Base-by-base conservation (phyloP, 2,113 vertebrate species). In the Clarias gariepinus region DNA sequence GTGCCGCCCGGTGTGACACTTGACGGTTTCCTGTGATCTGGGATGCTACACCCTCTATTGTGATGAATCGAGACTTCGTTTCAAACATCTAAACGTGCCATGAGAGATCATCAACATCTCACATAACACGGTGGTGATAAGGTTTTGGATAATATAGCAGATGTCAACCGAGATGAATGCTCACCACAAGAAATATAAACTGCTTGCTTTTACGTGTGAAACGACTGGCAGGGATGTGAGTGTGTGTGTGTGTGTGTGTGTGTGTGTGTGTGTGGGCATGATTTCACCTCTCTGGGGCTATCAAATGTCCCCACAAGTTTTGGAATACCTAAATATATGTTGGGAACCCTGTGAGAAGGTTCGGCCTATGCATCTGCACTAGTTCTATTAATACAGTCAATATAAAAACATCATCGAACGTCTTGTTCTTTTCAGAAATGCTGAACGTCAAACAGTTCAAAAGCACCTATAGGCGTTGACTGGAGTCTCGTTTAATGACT, bases 41-140 rank as follows among this genome's bases (percentile, higher is more conserved):
- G 47, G 52, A 74, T 85, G 90, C 12, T 61, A 89, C 88, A 81
- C 89, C 86, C 89, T 81, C 88, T 83, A 89, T 91, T 91, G 92
- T 90, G 83, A 91, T 58, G 21, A 69, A 86, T 52, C 16, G 55
- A 89, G 61, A 86, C 87, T 89, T 77, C 58, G 55, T 85, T 89
- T 87, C 88, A 41, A 87, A 76, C 68, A 87, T 87, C 87, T 91
- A 69, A 71, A 55, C 60, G 64, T 74, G 41, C 81, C 52, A 76
- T 18, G 81, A 71, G 57, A 82, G n/a, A 78, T 81, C n/a, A 60
- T 5, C 30, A 86, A 55, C 28, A 82, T 64, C 83, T 86, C 85
- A 68, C 71, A 74, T 83, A 83, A 89, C 73, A 64, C 23, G 18
- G 58, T 6, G 58, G 64, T 74, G 74, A 58, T 78, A 84, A 80